Evolutionary conservation across 2,888 invertebrate species (phyloP).

Genomic region (Rhaphigaster nebulosa): DNA sequence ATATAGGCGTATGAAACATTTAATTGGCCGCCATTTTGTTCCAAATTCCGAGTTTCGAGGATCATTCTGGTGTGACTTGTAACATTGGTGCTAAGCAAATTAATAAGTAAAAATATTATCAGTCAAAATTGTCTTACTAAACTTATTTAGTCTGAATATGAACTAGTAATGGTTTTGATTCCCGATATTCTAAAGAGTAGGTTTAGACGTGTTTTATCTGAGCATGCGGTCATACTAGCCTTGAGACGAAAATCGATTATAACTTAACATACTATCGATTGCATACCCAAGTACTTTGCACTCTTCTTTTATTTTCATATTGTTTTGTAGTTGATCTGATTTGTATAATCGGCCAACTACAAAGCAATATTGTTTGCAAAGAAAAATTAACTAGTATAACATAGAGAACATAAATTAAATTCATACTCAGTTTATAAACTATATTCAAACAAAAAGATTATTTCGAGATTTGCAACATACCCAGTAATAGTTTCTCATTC

Average conservation of each 20-base stretch:
- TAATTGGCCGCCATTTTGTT: no score
- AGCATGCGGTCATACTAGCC: no score
- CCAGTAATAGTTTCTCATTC: not conserved
- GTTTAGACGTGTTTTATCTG: not conserved
- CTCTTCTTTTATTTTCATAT: not conserved
- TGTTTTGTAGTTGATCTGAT: not conserved
- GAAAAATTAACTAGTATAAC: not conserved
- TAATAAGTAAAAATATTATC: no score
- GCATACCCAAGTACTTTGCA: not conserved
- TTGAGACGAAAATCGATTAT: not conserved
- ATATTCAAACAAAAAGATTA: not conserved
- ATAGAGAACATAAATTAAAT: not conserved
- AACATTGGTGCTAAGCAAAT: no score
- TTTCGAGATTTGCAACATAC: not conserved
- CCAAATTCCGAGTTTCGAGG: no score
- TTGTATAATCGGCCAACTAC: no score
- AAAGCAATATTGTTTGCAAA: no score
- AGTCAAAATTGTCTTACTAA: no score
- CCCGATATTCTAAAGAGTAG: not conserved
- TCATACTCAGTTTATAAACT: not conserved
- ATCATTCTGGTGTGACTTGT: no score
- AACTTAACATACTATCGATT: not conserved
- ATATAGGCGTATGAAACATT: no score
- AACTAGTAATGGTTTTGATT: not conserved
- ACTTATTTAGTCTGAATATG: not conserved